Evolutionary conservation across 2,888 invertebrate genomes (phyloP), one percentile per base, ranked within the genome.

Genomic region (Mimachlamys varia): DNA sequence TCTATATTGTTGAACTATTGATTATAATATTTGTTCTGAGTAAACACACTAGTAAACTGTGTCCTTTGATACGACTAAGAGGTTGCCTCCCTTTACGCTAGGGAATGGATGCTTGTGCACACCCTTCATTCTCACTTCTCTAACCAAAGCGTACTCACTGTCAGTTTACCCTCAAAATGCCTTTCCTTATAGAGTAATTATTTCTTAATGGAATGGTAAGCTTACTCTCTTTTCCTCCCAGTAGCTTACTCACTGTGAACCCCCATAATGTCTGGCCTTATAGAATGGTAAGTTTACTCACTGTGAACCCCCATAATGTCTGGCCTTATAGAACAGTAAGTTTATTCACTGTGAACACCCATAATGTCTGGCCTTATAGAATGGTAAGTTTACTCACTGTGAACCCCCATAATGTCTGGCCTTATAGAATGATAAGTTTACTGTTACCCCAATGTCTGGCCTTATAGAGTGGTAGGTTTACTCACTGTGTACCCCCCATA

Each of bases 91-190:
- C 76, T 33, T 76, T 33, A 76, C 76, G 22, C 22, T 76, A 76
- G 76, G 76, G 27, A 27, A 76, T 76, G 76, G 76, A 33, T 33
- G 76, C 76, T 76, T 76, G 13, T 76, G 76, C 76, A 76, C 76
- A 58, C 58, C 22, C 58, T 22, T 7, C 7, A 19, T 58, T 27
- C 33, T 76, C 76, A 76, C 33, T 22, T 76, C 22, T 76, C 76
- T 33, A 76, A 7, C 76, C 0, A 33, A 27, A 12, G 12, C 76
- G 15, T 33, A 33, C 27, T 33, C 76, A 7, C 58, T 58, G 33
- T 76, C 19, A 13, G 13, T 1, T 22, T 76, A 17, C 13, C 76
- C 13, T 4, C 27, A 12, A 27, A 27, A 76, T 76, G 33, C 15
- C 76, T 76, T 13, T 27, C 33, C 76, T 76, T 76, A 15, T 33